phyloP scores from a whole-genome alignment of 2,797 vertebrate species.

The Pelodytes ibericus region DNA sequence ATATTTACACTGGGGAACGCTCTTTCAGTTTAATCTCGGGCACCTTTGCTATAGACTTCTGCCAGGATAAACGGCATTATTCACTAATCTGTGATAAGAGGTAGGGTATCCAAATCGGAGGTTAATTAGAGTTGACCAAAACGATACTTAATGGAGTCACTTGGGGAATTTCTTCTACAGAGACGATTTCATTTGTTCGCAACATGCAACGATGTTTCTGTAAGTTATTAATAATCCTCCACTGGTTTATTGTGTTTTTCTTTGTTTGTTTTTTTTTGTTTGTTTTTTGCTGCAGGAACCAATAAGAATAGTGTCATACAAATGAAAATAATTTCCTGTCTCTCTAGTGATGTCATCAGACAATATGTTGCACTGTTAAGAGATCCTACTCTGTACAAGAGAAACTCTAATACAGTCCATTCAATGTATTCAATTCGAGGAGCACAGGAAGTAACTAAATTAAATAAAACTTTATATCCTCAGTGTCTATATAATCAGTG shows the following conservation, averaged over 20 bases:
- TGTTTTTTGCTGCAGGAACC: no score
- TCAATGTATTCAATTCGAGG: no score
- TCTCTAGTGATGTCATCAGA: no score
- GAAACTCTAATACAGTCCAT: no score
- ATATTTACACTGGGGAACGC: background rate
- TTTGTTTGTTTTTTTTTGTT: background rate
- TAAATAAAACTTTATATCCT: no score
- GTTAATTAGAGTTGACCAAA: constrained; percentile 12
- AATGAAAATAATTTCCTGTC: no score
- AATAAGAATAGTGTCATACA: no score
- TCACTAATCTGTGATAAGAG: constrained; percentile 27
- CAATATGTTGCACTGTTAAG: no score
- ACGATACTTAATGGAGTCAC: background rate
- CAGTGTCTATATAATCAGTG: no score
- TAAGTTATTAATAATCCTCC: background rate
- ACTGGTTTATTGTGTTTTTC: no score
- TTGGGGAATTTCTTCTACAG: background rate
- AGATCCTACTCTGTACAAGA: no score
- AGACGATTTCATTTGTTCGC: background rate
- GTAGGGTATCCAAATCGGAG: background rate
- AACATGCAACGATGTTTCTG: background rate
- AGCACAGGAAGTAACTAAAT: no score
- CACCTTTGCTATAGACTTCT: background rate
- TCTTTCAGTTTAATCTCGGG: constrained; percentile 18
- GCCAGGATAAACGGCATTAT: constrained; percentile 21